A percentile compares a stretch with the other conserved stretches of the same genome.
Conservation (phyloP, 2,113 vertebrate species). For the Halichoerus grypus region DNA sequence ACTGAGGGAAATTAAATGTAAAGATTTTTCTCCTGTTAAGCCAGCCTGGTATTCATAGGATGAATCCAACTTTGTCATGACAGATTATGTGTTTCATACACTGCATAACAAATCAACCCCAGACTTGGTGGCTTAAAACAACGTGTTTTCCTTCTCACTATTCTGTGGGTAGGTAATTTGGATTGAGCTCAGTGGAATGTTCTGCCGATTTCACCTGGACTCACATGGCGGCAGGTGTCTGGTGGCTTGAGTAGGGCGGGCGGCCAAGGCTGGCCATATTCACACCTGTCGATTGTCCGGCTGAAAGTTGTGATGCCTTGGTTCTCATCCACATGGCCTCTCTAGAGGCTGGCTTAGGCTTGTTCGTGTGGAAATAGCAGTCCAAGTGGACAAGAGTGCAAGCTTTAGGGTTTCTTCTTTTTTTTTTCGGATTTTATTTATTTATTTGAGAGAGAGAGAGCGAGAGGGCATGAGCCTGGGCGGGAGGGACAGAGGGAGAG, state of each 20-base stretch:
- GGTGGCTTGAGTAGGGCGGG: not conserved
- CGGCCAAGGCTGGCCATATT: not conserved
- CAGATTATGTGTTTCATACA: not conserved
- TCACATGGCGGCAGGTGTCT: not conserved
- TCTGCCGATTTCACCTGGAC: not conserved
- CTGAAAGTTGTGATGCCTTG: not conserved
- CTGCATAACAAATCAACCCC: not conserved
- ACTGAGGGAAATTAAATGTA: not conserved
- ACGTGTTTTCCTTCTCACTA: not conserved
- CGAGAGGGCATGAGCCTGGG: not conserved
- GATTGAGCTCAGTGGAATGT: not conserved
- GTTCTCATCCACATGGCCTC: not conserved
- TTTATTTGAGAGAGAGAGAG: not conserved
- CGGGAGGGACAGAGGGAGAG: not conserved
- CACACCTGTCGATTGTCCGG: not conserved
- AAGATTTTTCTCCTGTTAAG: not conserved
- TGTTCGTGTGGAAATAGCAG: not conserved
- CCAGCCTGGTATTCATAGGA: not conserved
- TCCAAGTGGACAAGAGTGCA: not conserved
- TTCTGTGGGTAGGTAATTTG: not conserved
- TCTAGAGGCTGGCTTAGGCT: not conserved
- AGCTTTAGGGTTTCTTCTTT: not conserved
- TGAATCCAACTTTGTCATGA: not conserved
- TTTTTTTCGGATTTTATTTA: too few relatives aligned
- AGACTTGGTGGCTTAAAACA: not conserved